Evolutionary conservation across 2,113 vertebrate genomes (phyloP).

Genomic region (Trogon melanurus): DNA sequence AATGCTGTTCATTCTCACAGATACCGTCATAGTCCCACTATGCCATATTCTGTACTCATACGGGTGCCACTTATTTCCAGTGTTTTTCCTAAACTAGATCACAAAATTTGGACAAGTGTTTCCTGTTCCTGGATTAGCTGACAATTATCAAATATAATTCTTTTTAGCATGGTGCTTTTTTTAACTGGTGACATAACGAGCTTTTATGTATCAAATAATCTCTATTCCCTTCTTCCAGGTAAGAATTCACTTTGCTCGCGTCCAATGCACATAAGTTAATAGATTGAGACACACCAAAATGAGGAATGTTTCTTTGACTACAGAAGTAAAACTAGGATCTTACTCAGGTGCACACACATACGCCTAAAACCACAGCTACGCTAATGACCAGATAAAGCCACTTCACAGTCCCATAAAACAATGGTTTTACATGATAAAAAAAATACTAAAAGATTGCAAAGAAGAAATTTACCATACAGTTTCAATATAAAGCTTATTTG

Average conservation of each 20-base stretch:
- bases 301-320: neutral
- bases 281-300: neutral
- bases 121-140: neutral
- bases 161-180: neutral
- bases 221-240: neutral
- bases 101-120: neutral
- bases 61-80: neutral
- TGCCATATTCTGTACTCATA: neutral
- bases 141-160: neutral
- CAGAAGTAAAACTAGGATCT: neutral
- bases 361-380: neutral
- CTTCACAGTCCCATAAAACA: neutral
- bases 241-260: neutral
- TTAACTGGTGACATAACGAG: neutral
- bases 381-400: neutral
- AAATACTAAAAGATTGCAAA: neutral
- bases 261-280: neutral
- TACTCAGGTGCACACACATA: neutral
- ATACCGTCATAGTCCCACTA: neutral
- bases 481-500: neutral
- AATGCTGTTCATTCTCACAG: neutral
- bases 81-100: neutral
- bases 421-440: neutral
- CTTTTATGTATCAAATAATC: neutral
- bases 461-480: neutral